Conservation (phyloP, 2,113 vertebrate species). For the western clawed frog (Xenopus tropicalis) region UCB_Xtro_10.0 CM004445.2:148993001-148993500, state of each 20-base stretch:
- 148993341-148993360: background rate
- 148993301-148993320: conserved; percentile 11
- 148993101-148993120: no score
- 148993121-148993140: no score
- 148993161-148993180: no score
- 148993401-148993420: conserved; percentile 23
- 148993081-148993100: no score
- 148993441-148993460: background rate
- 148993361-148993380: conserved; percentile 27
- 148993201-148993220: conserved; percentile 7
- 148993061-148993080: no score
- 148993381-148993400: conserved; percentile 16
- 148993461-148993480: background rate
- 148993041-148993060: no score
- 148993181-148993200: conserved; percentile 16
- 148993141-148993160: no score
- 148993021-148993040: no score
- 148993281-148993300: conserved; percentile 17
- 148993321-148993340: conserved; percentile 2
- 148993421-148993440: conserved; percentile 17
- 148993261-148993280: conserved; percentile 27
- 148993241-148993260: conserved; percentile 29
- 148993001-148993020: no score
- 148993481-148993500: background rate
- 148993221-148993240: conserved; percentile 20